Evolutionary conservation across 2,113 vertebrate species (phyloP), one percentile per base, ranked within the genome.

Genomic region (Axis porcinus): DNA sequence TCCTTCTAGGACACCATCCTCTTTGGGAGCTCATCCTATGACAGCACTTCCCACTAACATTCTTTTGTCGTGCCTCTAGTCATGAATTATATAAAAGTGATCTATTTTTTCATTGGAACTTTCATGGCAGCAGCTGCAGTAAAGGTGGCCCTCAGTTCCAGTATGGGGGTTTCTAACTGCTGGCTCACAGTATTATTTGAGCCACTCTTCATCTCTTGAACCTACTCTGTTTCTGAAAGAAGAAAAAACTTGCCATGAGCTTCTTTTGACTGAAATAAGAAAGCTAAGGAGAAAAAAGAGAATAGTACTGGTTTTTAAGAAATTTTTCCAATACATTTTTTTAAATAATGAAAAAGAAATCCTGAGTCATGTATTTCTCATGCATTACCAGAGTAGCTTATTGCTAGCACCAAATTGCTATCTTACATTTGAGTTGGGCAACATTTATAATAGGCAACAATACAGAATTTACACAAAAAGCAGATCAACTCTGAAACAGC

Each of bases 211-310:
- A 58, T 52, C 67, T 89, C 40, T 30, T 76, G 25, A 82, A 47
- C 27, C 16, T 54, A 81, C 30, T 55, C 36, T 28, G 55, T 89
- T 94, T 89, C 54, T 84, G 28, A 96, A 89, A 93, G 43, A 47
- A 94, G 97, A 84, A 94, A 67, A 60, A 43, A 40, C 36, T 15
- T 12, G 23, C 27, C 74, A 17, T 57, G 33, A 23, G 17, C 13
- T 87, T 89, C 14, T 30, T 95, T 88, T 96, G 78, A 85, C 45
- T 87, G 55, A 92, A 95, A 86, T 62, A 30, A 74, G 28, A 93
- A 84, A 40, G 3, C 54, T 74, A 81, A 58, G 7, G 28, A 25
- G 40, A 6, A 11, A 21, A 33, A 25, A 14, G 30, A 93, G 47
- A 92, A 60, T 11, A 64, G n/a, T 83, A 52, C 23, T 85, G 67